phyloP scores from a whole-genome alignment of 2,113 vertebrate species.

The Psophia crepitans region DNA sequence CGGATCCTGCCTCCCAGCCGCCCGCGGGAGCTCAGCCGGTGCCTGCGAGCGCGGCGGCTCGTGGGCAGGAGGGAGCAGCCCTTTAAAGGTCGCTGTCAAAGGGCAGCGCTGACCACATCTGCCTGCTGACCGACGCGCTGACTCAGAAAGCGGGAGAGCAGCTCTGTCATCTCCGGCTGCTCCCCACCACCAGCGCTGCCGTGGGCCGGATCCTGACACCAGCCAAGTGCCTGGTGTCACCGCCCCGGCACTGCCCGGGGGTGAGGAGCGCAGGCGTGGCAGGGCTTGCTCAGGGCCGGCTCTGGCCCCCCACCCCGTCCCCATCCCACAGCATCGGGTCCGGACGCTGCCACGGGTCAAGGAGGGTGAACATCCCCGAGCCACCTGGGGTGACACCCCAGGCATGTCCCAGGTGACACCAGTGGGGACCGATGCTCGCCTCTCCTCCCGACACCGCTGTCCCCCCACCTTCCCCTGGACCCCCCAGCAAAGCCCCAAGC shows the following conservation, averaged over 20 bases:
- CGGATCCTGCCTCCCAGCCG: not conserved
- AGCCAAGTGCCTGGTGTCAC: not conserved
- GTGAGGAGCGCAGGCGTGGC: fast-evolving
- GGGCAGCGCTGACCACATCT: not conserved
- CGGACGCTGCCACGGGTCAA: fast-evolving
- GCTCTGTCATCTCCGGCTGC: not conserved
- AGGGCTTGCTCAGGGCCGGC: not conserved
- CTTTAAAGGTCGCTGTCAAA: conserved; percentile 42
- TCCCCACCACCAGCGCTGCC: fast-evolving
- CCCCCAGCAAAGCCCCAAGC: not conserved
- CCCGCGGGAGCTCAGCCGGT: not conserved
- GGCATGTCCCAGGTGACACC: fast-evolving
- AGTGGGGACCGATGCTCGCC: fast-evolving
- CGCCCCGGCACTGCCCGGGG: fast-evolving
- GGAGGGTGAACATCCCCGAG: fast-evolving
- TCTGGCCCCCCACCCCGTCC: not conserved
- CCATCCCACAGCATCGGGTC: fast-evolving
- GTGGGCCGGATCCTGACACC: not conserved
- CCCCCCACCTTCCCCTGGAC: fast-evolving
- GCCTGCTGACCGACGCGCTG: not conserved
- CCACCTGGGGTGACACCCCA: fast-evolving
- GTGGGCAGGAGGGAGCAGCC: conserved; percentile 9
- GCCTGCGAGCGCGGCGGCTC: fast-evolving
- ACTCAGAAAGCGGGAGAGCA: not conserved
- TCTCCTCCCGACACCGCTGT: fast-evolving